Percentiles rank a stretch among this genome's conserved stretches.
These are phyloP conservation scores for Aspidiotus destructor DNA, from an alignment of 2,888 invertebrate species.

Conservation along the genomic window DNA sequence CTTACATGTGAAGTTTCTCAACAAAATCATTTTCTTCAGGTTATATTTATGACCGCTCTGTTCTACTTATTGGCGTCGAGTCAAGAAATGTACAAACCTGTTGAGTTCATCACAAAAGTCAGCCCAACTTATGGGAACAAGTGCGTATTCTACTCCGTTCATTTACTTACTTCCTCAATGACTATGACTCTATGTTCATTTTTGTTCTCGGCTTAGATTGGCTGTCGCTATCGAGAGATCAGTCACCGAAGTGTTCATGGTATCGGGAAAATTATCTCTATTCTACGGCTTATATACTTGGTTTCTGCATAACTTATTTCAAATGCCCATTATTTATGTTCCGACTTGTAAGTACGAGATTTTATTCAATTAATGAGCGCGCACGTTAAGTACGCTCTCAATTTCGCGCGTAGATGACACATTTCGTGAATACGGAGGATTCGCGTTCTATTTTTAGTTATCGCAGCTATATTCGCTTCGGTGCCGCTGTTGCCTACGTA, in stretches of 20 bases:
- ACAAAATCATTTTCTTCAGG: constrained; percentile 48
- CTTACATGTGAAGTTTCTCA: no score
- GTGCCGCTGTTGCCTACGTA: constrained; percentile 94
- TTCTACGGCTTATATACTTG: constrained; percentile 99
- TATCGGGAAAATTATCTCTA: constrained; percentile 90
- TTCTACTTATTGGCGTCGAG: constrained; percentile 90
- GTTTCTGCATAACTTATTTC: constrained; percentile 91
- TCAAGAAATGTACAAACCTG: constrained; percentile 78
- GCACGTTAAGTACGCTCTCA: neutral
- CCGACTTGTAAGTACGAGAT: constrained; percentile 65
- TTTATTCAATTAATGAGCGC: neutral
- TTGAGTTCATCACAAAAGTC: constrained; percentile 72
- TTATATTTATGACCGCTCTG: constrained; percentile 91
- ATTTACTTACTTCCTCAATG: neutral
- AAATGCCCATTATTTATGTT: constrained; percentile 86
- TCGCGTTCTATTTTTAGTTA: constrained; percentile 57
- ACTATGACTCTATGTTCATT: neutral
- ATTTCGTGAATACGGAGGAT: neutral
- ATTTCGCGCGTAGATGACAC: neutral
- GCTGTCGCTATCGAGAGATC: constrained; percentile 77
- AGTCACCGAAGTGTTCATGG: constrained; percentile 87
- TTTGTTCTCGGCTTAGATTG: constrained; percentile 48
- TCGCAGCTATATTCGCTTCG: constrained; percentile 87
- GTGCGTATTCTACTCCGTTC: constrained; percentile 39
- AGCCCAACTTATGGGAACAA: constrained; percentile 63